Conservation (phyloP, 2,113 vertebrate species). For the Callipepla californica region DNA sequence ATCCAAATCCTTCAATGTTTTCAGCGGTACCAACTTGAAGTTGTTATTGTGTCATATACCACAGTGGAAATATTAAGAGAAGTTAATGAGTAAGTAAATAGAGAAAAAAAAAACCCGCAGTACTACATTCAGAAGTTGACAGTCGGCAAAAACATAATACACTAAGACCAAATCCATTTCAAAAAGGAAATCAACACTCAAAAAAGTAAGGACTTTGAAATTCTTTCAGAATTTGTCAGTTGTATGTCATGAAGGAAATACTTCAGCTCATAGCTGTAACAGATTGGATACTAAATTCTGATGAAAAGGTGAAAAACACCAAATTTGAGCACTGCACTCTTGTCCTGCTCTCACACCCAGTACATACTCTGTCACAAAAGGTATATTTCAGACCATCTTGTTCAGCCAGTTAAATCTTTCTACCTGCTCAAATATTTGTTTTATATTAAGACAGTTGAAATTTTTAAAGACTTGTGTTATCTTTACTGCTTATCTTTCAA, state of each 20-base stretch:
- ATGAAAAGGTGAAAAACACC: not conserved
- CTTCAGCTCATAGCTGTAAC: not conserved
- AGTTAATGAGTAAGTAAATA: not conserved
- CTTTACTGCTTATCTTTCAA: conserved; percentile 24
- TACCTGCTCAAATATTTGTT: conserved; percentile 48
- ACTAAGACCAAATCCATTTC: not conserved
- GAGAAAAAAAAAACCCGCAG: not conserved
- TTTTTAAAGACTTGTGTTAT: conserved; percentile 25
- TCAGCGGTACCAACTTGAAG: not conserved
- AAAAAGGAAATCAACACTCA: not conserved
- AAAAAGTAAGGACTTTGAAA: not conserved
- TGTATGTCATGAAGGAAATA: not conserved
- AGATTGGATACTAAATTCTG: not conserved
- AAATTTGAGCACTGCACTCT: not conserved
- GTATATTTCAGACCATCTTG: not conserved
- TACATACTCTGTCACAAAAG: not conserved
- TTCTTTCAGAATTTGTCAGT: not conserved
- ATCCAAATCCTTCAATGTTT: not conserved
- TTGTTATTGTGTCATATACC: not conserved
- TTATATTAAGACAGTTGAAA: not conserved
- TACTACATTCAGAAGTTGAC: not conserved
- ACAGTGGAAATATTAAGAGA: not conserved
- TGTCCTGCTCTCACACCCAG: not conserved
- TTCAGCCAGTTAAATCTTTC: conserved; percentile 18
- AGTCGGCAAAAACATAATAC: not conserved